These are phyloP conservation scores for Melanostigma gelatinosum DNA, from an alignment of 2,113 vertebrate species.

Conservation along the genomic window DNA sequence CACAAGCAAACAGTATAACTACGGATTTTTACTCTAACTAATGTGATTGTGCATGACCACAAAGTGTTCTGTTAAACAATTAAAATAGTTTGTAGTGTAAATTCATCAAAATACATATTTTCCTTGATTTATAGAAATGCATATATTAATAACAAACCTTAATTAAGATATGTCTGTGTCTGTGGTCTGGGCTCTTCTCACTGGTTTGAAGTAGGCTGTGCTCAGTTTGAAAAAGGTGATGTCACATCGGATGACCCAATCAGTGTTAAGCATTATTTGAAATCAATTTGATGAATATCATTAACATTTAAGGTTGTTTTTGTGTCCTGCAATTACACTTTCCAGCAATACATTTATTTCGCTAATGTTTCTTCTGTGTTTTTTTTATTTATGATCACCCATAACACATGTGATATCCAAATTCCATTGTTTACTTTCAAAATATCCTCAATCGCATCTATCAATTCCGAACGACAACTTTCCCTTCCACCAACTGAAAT, in stretches of 20 bases:
- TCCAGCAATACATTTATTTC: not conserved
- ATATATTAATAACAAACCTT: not conserved
- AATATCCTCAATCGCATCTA: slow-evolving; percentile 6
- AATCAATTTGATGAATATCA: slow-evolving; percentile 3
- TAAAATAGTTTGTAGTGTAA: not conserved
- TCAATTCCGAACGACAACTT: slow-evolving; percentile 29
- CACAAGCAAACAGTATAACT: not conserved
- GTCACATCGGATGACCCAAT: slow-evolving; percentile 39
- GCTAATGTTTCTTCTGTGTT: not conserved
- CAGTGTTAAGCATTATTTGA: slow-evolving; percentile 40
- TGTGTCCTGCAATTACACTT: not conserved
- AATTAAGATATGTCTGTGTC: not conserved
- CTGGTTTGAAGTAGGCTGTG: slow-evolving; percentile 4
- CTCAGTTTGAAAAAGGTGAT: slow-evolving; percentile 5
- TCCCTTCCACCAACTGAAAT: slow-evolving; percentile 38
- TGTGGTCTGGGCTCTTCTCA: not conserved
- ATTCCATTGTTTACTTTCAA: slow-evolving; percentile 6
- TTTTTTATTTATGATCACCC: not conserved
- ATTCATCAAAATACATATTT: not conserved
- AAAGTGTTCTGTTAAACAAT: not conserved
- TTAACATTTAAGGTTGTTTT: not conserved
- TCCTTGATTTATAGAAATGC: not conserved
- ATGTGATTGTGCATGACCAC: not conserved
- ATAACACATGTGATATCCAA: not conserved
- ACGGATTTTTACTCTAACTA: not conserved